Evolutionary conservation across 2,113 vertebrate species (phyloP), one percentile per base, ranked within the genome.

Genomic region (Holacanthus passer): DNA sequence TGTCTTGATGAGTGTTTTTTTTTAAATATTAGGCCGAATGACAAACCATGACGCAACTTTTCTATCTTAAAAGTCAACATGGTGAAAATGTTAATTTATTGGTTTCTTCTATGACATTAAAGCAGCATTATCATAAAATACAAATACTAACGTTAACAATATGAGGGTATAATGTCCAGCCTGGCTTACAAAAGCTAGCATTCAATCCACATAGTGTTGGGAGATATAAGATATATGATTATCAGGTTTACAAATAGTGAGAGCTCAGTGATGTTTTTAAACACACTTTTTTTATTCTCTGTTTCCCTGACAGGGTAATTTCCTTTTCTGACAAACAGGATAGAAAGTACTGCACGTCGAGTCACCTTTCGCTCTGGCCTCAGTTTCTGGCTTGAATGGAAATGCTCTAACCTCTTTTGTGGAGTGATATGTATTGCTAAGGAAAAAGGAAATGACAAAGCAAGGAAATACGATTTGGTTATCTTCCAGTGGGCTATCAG

Each of bases 241-340:
- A n/a, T n/a, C n/a, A n/a, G n/a, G n/a, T n/a, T n/a, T n/a, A n/a
- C n/a, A n/a, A n/a, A n/a, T n/a, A n/a, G n/a, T n/a, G n/a, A n/a
- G 66, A 69, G 24, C 29, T 43, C 29, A 50, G 32, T 52, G 11
- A 62, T 17, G 41, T 77, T 64, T 67, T 55, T 64, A 29, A 81
- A 50, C 1, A 11, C 14, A 53, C 9, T 72, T 58, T 45, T 60
- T 65, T 59, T 41, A 70, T 73, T 73, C 45, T 55, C 63, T 7
- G 59, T 59, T 77, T 84, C 58, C 16, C 39, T 48, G n/a, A 60
- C 41, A 63, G 32, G 27, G 65, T 80, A 16, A 69, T 79, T 87
- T 88, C 59, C 56, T 84, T 64, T 88, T 59, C 73, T 82, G 62
- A 81, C 74, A 83, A 89, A 86, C 87, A 88, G 87, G 83, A 91